Evolutionary conservation across 2,888 invertebrate species (phyloP), one percentile per base, ranked within the genome.

Genomic region (Drosophila parthenogenetica): DNA sequence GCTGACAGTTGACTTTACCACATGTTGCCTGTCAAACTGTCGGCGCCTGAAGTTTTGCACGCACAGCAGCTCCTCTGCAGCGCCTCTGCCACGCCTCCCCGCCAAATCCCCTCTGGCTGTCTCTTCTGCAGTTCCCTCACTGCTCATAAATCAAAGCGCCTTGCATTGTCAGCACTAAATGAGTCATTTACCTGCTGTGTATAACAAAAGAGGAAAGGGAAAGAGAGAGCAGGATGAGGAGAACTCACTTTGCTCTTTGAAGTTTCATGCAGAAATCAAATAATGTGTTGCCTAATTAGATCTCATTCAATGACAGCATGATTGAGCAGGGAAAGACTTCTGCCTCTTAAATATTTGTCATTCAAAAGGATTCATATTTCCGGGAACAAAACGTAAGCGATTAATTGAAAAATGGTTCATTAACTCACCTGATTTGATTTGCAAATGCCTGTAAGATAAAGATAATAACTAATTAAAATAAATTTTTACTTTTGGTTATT

Each of bases 111-210:
- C 25, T 2, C 17, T 10, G 22, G 1, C 32, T 16, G 32, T 50
- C 61, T n/a, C 45, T 45, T 29, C 8, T 29, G 29, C 29, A 29
- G 29, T 29, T 8, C 29, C 29, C 39, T 11, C 50, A 35, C 57
- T 51, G 45, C 55, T 39, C 66, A 72, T 82, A 79, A 79, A 79
- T 79, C 79, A 80, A 64, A 76, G 77, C 51, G 54, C 14, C 46
- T 69, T 57, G 55, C 82, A 68, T 61, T 76, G 82, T 76, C 82
- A 57, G 76, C 66, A 54, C 77, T 79, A 79, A 82, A 76, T 80
- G 80, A 80, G 70, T 80, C 79, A 79, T 80, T 82, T 60, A 54
- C 64, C 63, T 66, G 25, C 48, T 53, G 51, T 14, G 14, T 4
- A n/a, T 11, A n/a, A 8, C 11, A 10, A 8, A 8, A 22, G 3